Conservation (phyloP, 2,888 invertebrate species). For the Ceramica pisi region DNA sequence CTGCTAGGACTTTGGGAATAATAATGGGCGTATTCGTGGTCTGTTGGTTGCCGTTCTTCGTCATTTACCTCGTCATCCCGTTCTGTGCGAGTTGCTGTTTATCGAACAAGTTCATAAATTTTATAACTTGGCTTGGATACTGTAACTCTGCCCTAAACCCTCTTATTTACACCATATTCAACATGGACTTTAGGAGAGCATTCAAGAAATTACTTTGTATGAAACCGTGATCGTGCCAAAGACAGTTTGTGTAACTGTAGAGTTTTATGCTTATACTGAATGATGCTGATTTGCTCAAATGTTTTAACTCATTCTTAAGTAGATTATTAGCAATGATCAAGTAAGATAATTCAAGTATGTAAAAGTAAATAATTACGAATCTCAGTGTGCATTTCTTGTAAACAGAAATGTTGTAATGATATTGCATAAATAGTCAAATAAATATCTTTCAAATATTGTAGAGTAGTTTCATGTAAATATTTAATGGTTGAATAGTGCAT, state of each 20-base stretch:
- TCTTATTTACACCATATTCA: slow-evolving; percentile 98
- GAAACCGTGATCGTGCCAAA: slow-evolving; percentile 84
- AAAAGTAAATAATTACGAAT: slow-evolving; percentile 55
- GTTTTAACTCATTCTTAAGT: slow-evolving; percentile 73
- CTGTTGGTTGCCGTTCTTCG: slow-evolving; percentile 99
- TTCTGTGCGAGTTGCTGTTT: slow-evolving; percentile 96
- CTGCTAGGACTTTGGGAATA: slow-evolving; percentile 98
- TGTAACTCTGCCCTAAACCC: slow-evolving; percentile 98
- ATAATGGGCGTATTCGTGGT: slow-evolving; percentile 99
- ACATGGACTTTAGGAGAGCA: slow-evolving; percentile 97
- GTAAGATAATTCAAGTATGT: slow-evolving; percentile 36
- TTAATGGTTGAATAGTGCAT: slow-evolving; percentile 78
- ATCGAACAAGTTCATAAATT: slow-evolving; percentile 95
- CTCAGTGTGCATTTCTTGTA: slow-evolving; percentile 54
- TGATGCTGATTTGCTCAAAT: slow-evolving; percentile 86
- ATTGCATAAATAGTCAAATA: slow-evolving; percentile 35
- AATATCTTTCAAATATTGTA: slow-evolving; percentile 58
- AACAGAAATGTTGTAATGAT: slow-evolving; percentile 50
- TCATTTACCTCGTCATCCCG: slow-evolving; percentile 98
- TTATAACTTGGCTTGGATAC: slow-evolving; percentile 98
- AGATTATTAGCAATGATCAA: slow-evolving; percentile 55
- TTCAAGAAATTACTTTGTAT: slow-evolving; percentile 94
- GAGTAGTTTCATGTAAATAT: slow-evolving; percentile 69
- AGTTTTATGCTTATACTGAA: slow-evolving; percentile 73
- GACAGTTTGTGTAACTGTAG: slow-evolving; percentile 64